phyloP scores from a whole-genome alignment of 1,140 invertebrate genomes.

The Drosophila subpulchrella region DNA sequence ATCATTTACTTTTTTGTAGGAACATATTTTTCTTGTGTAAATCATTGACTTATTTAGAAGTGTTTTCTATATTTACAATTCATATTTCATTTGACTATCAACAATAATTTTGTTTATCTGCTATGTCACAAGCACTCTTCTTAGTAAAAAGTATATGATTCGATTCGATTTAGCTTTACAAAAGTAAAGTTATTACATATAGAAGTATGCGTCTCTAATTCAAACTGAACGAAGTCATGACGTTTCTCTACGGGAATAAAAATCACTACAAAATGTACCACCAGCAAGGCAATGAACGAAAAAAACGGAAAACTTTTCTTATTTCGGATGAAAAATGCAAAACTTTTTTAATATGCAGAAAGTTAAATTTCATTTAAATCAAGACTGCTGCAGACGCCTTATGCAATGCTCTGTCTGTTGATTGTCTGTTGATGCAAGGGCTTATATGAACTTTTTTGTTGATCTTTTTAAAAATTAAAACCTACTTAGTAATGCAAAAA shows the following conservation, averaged over 20 bases:
- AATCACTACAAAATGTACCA: conserved; percentile 24
- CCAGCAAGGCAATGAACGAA: conserved; percentile 17
- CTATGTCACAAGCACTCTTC: neutral
- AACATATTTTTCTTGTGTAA: too few species aligned
- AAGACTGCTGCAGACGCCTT: conserved; percentile 56
- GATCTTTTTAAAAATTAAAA: conserved; percentile 28
- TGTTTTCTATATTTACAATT: too few species aligned
- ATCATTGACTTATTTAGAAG: too few species aligned
- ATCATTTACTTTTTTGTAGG: too few species aligned
- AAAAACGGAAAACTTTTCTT: conserved; percentile 71
- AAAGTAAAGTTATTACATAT: neutral
- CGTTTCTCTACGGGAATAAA: conserved; percentile 13
- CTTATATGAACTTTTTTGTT: conserved; percentile 2
- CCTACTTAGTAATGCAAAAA: neutral
- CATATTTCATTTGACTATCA: too few species aligned
- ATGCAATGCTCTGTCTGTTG: conserved; percentile 15
- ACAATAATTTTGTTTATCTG: neutral
- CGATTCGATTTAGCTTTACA: neutral
- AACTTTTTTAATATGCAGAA: conserved; percentile 80
- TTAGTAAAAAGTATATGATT: neutral
- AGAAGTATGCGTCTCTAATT: neutral
- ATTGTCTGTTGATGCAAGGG: neutral
- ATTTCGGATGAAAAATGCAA: conserved; percentile 77
- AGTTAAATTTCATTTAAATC: conserved; percentile 81
- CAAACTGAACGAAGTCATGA: neutral